Conservation (phyloP, 2,888 invertebrate genomes). For the Lagria hirta region DNA sequence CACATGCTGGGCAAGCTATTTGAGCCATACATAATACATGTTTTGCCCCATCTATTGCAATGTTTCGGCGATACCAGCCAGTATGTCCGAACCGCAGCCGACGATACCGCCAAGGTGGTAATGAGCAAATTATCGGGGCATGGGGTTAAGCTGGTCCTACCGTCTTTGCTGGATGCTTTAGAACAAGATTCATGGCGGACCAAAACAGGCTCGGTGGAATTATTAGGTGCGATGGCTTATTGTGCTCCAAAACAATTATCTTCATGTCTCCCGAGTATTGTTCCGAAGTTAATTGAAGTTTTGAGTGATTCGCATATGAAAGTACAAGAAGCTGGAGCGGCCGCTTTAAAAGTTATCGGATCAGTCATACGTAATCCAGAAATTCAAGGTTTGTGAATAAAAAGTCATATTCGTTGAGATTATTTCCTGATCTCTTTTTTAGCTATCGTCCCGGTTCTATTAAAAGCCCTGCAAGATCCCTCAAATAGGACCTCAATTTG, state of each 20-base stretch:
- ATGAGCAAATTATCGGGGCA: constrained; percentile 94
- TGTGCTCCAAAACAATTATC: constrained; percentile 99
- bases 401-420: background rate
- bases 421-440: constrained; percentile 26
- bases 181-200: constrained; percentile 99
- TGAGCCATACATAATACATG: constrained; percentile 98
- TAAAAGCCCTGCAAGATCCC: constrained; percentile 94
- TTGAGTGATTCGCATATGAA: constrained; percentile 96
- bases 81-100: constrained; percentile 94
- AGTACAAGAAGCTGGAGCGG: constrained; percentile 92
- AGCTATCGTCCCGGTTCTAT: constrained; percentile 83
- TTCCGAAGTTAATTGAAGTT: constrained; percentile 95
- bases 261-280: constrained; percentile 95
- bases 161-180: constrained; percentile 87
- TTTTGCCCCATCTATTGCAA: constrained; percentile 88
- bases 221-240: constrained; percentile 97
- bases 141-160: constrained; percentile 96
- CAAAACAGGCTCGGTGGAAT: constrained; percentile 93
- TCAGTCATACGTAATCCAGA: constrained; percentile 98
- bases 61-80: constrained; percentile 96
- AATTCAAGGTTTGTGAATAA: constrained; percentile 70
- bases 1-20: constrained; percentile 93
- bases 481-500: constrained; percentile 91
- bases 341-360: constrained; percentile 93
- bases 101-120: constrained; percentile 94